Base-by-base conservation (phyloP, 2,888 invertebrate species). In the Heteromurus nitidus region DNA sequence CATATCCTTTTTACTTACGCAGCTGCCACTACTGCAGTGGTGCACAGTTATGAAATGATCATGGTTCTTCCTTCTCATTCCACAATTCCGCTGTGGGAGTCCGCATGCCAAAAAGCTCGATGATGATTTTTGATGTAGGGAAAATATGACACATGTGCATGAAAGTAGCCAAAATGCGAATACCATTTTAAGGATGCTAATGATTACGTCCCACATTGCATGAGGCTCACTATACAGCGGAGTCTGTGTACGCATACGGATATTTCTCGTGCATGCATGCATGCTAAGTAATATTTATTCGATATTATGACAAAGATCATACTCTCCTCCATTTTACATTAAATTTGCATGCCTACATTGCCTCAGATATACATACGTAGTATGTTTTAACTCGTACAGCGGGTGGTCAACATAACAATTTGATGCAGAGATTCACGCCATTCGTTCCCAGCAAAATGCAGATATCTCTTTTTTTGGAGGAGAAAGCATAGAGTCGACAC, bases 401-500 rank as follows among this genome's bases (percentile, higher is more conserved):
- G 58, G 75, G 75, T 58, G 75, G 75, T 42, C 74, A 75, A 28
- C 50, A 53, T 31, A 75, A 67, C 67, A 67, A 42, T 75, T 65
- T 22, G 28, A 24, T 55, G 67, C 55, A 67, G 42, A 65, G 22
- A 55, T 69, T n/a, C 55, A 26, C n/a, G n/a, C 47, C 47, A 47
- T 5, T 47, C n/a, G 16, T 16, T 16, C 47, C n/a, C 36, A 13
- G 36, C 36, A 36, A 65, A 28, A 36, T 36, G 36, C 36, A 36
- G 36, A 36, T 36, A 5, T 36, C 36, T 36, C 36, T 5, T 36
- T 5, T 36, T n/a, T n/a, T n/a, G n/a, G n/a, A n/a, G n/a, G n/a
- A n/a, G n/a, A n/a, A n/a, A n/a, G n/a, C n/a, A n/a, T n/a, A n/a
- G 13, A 2, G 42, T 47, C n/a, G 47, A 26, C 20, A 47, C 50